phyloP scores from a whole-genome alignment of 2,888 invertebrate species.

The Oxycera nigricornis region DNA sequence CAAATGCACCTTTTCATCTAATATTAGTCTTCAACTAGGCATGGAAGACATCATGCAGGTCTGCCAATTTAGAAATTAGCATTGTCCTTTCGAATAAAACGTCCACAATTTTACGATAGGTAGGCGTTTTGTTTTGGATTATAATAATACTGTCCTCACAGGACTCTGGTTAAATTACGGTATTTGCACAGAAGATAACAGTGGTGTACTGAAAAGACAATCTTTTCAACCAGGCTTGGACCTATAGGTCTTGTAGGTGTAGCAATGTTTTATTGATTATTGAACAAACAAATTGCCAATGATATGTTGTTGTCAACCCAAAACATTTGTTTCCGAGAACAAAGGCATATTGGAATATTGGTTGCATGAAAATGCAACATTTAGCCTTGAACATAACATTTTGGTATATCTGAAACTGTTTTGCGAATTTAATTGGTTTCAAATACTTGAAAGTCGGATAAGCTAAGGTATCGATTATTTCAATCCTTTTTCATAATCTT shows the following conservation, averaged over 20 bases:
- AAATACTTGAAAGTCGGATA: too few species aligned
- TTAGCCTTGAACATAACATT: too few species aligned
- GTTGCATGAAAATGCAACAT: too few species aligned
- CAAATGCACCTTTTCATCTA: not conserved
- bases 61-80: conserved; percentile 2
- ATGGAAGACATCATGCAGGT: not conserved
- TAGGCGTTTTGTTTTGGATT: conserved; percentile 2
- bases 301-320: too few species aligned
- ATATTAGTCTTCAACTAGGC: not conserved
- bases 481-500: too few species aligned
- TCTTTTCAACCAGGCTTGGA: not conserved
- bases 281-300: conserved; percentile 6
- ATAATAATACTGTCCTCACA: not conserved
- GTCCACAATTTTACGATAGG: not conserved
- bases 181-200: conserved; percentile 16
- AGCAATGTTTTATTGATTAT: not conserved
- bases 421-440: too few species aligned
- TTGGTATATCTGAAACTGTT: too few species aligned
- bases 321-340: too few species aligned
- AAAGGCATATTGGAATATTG: too few species aligned
- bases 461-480: too few species aligned
- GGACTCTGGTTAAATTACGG: not conserved
- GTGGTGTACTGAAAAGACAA: not conserved
- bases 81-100: not conserved
- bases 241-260: not conserved